Base-by-base conservation (phyloP, 2,113 vertebrate species). In the Oryzias curvinotus region DNA sequence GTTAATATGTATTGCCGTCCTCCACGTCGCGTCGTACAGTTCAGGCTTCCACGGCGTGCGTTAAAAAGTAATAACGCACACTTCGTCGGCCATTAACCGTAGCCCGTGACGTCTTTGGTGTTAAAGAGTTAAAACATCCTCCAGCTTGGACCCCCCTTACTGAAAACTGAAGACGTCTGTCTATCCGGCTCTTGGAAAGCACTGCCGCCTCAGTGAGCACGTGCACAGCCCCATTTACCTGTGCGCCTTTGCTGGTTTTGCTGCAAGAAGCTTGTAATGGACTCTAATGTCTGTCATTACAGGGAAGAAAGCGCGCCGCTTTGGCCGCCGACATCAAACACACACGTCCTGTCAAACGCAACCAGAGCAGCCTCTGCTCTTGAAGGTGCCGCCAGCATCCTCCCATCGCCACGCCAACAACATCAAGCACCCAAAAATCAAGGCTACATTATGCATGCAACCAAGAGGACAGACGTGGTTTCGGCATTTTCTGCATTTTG, bases 201-300 rank as follows among this genome's bases (percentile, higher is more conserved):
- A 1, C 28, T 36, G 30, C 30, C 30, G 30, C 28, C 28, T 30
- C 28, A 36, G 30, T 1, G 30, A 10, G 30, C 30, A 2, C 8
- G 30, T 8, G 30, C 30, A 8, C 7, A 2, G 36, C 12, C 36
- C 8, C 12, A 10, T 36, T 36, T 36, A 36, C 36, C 36, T 36
- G 36, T 2, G 10, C 36, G 1, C 23, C 17, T 36, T 57, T 57
- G 44, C 71, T 48, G 7, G 16, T 62, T 36, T 36, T 64, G 55
- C 54, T 65, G 62, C 47, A 70, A 77, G 72, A 73, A 67, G 63
- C 80, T 73, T 78, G 80, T 89, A 88, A 89, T 88, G 49, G 71
- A 76, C 83, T 77, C 68, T 88, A 84, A 83, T 88, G 86, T 84
- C 81, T 77, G 81, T 78, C 76, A 87, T 89, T 85, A 84, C 81